Evolutionary conservation across 2,888 invertebrate genomes (phyloP).

Genomic region (Matsumyia berberina): DNA sequence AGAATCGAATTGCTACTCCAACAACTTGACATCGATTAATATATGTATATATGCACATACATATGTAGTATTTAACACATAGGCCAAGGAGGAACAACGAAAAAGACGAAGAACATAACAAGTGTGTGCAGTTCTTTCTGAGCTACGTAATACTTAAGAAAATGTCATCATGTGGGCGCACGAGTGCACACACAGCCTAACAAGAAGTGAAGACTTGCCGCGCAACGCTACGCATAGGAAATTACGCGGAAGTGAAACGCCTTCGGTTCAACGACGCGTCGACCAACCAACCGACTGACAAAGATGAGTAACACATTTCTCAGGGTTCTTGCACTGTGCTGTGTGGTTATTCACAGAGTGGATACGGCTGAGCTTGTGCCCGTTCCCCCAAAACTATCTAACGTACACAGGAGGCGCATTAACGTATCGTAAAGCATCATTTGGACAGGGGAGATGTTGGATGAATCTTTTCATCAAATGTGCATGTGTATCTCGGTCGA

Average conservation of each 20-base stretch:
- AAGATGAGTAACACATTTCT: slow-evolving; percentile 65
- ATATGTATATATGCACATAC: not conserved
- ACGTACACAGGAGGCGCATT: slow-evolving; percentile 11
- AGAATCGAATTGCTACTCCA: slow-evolving; percentile 60
- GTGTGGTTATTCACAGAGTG: slow-evolving; percentile 3
- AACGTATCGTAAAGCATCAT: slow-evolving; percentile 45
- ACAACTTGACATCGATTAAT: slow-evolving; percentile 66
- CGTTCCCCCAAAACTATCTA: slow-evolving; percentile 43
- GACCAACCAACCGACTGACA: slow-evolving; percentile 30
- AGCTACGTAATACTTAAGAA: slow-evolving; percentile 56
- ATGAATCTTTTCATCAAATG: slow-evolving; percentile 26
- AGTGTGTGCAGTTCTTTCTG: slow-evolving; percentile 57
- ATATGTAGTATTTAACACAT: slow-evolving; percentile 4
- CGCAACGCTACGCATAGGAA: slow-evolving; percentile 69
- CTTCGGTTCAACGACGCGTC: slow-evolving; percentile 44
- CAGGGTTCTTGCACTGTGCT: slow-evolving; percentile 61
- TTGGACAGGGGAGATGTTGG: slow-evolving; percentile 5
- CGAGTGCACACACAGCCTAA: slow-evolving; percentile 47
- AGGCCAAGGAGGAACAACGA: slow-evolving; percentile 27
- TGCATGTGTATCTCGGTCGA: slow-evolving; percentile 45
- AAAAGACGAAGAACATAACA: slow-evolving; percentile 38
- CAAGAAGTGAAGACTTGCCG: slow-evolving; percentile 52
- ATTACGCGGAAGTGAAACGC: slow-evolving; percentile 75
- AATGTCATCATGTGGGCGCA: slow-evolving; percentile 71
- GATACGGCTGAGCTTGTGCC: not conserved